Conservation (phyloP, 2,113 vertebrate species). For the Trachemys scripta region DNA sequence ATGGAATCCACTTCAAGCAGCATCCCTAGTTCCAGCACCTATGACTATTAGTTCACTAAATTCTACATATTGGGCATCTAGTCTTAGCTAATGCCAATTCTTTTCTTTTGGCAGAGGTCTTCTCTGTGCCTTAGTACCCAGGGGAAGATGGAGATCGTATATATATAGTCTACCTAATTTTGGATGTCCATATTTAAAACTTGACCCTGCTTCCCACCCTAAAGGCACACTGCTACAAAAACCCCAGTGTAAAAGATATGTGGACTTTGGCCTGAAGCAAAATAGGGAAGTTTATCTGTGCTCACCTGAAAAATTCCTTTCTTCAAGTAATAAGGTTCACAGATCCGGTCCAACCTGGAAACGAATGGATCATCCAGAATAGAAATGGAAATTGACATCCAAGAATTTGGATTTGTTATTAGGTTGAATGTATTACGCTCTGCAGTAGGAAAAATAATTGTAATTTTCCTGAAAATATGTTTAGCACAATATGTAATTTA, state of each 20-base stretch:
- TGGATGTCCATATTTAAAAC: too few relatives aligned
- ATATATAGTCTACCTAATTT: not conserved
- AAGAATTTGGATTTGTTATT: not conserved
- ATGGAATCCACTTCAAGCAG: too few relatives aligned
- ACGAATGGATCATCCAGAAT: not conserved
- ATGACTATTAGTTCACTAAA: not conserved
- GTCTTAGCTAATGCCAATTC: not conserved
- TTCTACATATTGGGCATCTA: constrained; percentile 10
- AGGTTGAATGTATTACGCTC: not conserved
- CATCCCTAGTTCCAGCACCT: too few relatives aligned
- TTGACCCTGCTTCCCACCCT: too few relatives aligned
- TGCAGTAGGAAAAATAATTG: not conserved
- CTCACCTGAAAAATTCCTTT: too few relatives aligned
- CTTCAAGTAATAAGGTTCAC: too few relatives aligned
- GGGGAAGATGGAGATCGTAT: not conserved
- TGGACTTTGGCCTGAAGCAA: not conserved
- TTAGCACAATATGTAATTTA: not conserved
- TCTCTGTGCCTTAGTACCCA: not conserved
- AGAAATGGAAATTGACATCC: not conserved
- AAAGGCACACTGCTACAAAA: not conserved
- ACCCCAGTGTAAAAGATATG: not conserved
- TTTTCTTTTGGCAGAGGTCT: not conserved
- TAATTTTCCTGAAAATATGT: not conserved
- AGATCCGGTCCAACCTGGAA: too few relatives aligned
- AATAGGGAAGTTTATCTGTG: not conserved